These are phyloP conservation scores for Gambusia holbrooki DNA, from an alignment of 2,113 vertebrate species.

Conservation along the genomic window DNA sequence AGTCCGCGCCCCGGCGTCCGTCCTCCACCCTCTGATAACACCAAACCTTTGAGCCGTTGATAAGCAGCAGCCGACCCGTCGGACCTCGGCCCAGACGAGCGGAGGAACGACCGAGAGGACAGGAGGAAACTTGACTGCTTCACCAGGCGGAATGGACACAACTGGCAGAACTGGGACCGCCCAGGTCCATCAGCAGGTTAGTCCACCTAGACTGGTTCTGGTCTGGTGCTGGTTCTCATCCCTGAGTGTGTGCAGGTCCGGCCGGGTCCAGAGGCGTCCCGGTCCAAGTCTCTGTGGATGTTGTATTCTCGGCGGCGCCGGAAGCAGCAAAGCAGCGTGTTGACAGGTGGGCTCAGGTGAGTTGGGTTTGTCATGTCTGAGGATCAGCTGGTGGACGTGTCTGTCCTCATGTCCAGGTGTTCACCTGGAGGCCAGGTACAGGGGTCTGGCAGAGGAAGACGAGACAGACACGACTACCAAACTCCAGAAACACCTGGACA, in stretches of 20 bases:
- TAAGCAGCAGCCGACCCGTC: constrained; percentile 9
- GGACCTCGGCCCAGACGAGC: too few species aligned
- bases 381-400: neutral
- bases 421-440: constrained; percentile 43
- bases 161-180: neutral
- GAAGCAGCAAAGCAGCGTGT: constrained; percentile 50
- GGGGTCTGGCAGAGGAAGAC: constrained; percentile 67
- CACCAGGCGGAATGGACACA: constrained; percentile 30
- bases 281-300: constrained; percentile 36
- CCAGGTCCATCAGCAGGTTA: constrained; percentile 25
- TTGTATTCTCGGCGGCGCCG: constrained; percentile 62
- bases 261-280: neutral
- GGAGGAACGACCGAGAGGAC: neutral
- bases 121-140: neutral
- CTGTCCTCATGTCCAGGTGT: constrained; percentile 31
- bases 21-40: constrained; percentile 42
- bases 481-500: constrained; percentile 45
- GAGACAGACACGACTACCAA: constrained; percentile 34
- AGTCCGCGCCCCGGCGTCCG: neutral
- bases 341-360: constrained; percentile 40
- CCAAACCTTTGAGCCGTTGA: constrained; percentile 33
- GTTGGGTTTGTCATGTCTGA: neutral
- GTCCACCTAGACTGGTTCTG: too few species aligned
- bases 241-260: neutral
- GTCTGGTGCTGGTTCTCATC: neutral